Percentiles rank a stretch among this genome's conserved stretches.
Evolutionary conservation across 2,797 vertebrate genomes (phyloP).

Genomic region (Lepilemur septentrionalis): DNA sequence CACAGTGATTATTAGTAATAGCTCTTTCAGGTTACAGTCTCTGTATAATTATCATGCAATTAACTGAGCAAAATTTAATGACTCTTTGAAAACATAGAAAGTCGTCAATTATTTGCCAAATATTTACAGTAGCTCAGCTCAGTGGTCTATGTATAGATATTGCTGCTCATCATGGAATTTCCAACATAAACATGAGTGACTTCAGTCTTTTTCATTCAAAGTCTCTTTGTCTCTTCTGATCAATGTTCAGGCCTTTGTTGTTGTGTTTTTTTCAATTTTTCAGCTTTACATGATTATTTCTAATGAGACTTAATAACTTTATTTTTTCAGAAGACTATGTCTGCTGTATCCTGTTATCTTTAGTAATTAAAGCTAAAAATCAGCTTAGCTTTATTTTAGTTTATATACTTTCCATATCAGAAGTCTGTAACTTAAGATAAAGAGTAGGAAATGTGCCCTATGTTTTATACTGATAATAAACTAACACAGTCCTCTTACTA

Average conservation of each 20-base stretch:
- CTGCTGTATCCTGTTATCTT: neutral
- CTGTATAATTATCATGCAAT: neutral
- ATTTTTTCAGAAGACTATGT: neutral
- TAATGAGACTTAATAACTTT: neutral
- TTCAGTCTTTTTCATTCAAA: neutral
- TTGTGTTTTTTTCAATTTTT: neutral
- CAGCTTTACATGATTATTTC: slow-evolving; percentile 7
- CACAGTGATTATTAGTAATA: neutral
- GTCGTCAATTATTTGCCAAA: neutral
- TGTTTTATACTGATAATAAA: slow-evolving; percentile 21
- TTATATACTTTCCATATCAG: neutral
- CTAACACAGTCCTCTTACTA: neutral
- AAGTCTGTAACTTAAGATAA: neutral
- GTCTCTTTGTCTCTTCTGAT: neutral
- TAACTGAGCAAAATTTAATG: neutral
- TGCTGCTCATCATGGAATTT: neutral
- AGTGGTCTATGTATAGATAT: neutral
- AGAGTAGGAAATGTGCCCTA: neutral
- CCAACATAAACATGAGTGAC: neutral
- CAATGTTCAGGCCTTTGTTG: neutral
- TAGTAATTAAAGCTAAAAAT: neutral
- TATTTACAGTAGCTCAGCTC: neutral
- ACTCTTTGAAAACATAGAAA: neutral
- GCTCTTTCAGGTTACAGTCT: neutral
- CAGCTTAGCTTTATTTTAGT: slow-evolving; percentile 1